Conservation (phyloP, 1,140 invertebrate species). For the Neodiprion virginianus region DNA sequence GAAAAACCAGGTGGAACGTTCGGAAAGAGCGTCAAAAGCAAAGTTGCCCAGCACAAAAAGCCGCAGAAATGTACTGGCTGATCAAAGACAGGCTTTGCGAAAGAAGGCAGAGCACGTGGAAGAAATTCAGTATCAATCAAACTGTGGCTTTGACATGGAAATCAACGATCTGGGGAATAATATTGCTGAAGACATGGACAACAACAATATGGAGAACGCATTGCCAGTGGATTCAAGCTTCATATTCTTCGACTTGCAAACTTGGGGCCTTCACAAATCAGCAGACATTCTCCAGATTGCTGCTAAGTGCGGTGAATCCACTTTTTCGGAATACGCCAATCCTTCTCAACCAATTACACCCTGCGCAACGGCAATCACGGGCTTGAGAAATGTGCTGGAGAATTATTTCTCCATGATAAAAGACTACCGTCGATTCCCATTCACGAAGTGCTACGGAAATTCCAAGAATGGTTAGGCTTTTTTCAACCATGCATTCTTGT, state of each 20-base stretch:
- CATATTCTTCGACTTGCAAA: neutral
- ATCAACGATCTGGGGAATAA: conserved; percentile 36
- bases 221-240: neutral
- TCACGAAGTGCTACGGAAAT: conserved; percentile 12
- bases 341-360: neutral
- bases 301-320: neutral
- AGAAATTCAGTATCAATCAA: conserved; percentile 22
- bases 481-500: conserved; percentile 18
- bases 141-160: conserved; percentile 15
- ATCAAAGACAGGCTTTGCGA: conserved; percentile 10
- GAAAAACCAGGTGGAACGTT: neutral
- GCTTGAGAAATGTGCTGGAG: conserved; percentile 6
- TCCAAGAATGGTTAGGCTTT: conserved; percentile 16
- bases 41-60: conserved; percentile 18
- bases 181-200: conserved; percentile 36
- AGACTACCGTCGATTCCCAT: neutral
- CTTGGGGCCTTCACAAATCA: neutral
- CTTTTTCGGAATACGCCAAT: neutral
- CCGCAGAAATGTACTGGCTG: conserved; percentile 6
- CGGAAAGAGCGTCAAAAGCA: conserved; percentile 6
- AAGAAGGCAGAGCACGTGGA: conserved; percentile 23
- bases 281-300: neutral
- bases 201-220: conserved; percentile 14
- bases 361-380: neutral
- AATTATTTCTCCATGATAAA: conserved; percentile 1